Evolutionary conservation across 30 jellyfish, hydroid and myxozoan species (phyloP).

Genomic region (Chrysaora quinquecirrha): DNA sequence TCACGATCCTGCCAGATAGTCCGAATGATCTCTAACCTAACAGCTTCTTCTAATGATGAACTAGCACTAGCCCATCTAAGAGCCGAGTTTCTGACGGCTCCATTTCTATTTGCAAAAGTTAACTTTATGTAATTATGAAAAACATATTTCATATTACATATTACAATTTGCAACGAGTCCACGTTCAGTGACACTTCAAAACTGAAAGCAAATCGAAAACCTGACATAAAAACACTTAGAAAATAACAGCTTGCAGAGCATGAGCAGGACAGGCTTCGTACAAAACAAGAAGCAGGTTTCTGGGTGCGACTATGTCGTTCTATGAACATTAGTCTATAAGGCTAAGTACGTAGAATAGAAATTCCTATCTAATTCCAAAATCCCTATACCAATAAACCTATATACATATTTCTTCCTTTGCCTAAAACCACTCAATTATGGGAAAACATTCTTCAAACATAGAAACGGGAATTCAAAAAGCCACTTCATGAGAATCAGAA

Average conservation of each 20-base stretch:
- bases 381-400: no score
- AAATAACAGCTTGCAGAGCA: background rate
- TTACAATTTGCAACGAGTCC: background rate
- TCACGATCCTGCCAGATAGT: background rate
- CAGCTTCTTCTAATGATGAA: background rate
- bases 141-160: background rate
- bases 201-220: no score
- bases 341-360: no score
- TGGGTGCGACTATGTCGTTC: no score
- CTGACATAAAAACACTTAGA: background rate
- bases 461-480: background rate
- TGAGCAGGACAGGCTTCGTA: no score
- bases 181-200: no score
- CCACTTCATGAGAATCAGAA: background rate
- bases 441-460: no score
- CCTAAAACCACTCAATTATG: no score
- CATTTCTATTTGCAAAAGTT: background rate
- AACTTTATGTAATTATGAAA: background rate
- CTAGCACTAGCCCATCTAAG: background rate
- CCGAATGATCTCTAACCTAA: background rate
- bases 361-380: no score
- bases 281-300: no score
- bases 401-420: no score
- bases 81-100: background rate
- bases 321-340: no score